Base-by-base conservation (phyloP, 2,113 vertebrate genomes). In the Cariama cristata region DNA sequence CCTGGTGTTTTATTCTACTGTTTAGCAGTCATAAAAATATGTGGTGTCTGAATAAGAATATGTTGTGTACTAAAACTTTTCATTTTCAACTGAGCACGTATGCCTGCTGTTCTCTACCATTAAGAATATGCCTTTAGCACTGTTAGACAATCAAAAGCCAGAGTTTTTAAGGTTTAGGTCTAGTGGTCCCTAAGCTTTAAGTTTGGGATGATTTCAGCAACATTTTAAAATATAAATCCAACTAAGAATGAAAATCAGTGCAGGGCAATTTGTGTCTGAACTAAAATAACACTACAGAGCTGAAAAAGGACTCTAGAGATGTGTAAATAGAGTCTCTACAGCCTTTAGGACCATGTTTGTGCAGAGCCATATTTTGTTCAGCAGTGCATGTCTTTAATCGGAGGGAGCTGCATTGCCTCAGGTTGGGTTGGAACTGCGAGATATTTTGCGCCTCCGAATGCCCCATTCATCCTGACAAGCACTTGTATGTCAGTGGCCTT, bases 91-190 rank as follows among this genome's bases (percentile, higher is more conserved):
- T 69, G 23, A 83, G 81, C 67, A 62, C 26, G 45, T 52, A 33
- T 38, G 16, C 38, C 67, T 89, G 64, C 81, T 93, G 86, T 86
- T 91, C 71, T 83, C 53, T 66, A 4, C 35, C 26, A 35, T 60
- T 74, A 94, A 91, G 90, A 96, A 93, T 60, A 91, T 88, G 87
- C 83, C 92, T 95, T 97, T 33, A 68, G 96, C 50, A 45, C 40
- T 75, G n/a, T 89, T 86, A 95, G 77, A 75, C 60, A 71, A 59
- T 42, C 32, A 74, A 74, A 96, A 92, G 18, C 56, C 60, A 40
- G 59, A 92, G 63, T 33, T 95, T 89, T 94, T 77, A 76, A 64
- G 44, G 69, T 88, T 90, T 73, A 85, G n/a, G 50, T 69, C 67
- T 80, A 20, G 32, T 38, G 15, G 53, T 82, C 80, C 69, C 64